Evolutionary conservation across 2,797 vertebrate genomes (phyloP).

Genomic region (Nannoperca australis): DNA sequence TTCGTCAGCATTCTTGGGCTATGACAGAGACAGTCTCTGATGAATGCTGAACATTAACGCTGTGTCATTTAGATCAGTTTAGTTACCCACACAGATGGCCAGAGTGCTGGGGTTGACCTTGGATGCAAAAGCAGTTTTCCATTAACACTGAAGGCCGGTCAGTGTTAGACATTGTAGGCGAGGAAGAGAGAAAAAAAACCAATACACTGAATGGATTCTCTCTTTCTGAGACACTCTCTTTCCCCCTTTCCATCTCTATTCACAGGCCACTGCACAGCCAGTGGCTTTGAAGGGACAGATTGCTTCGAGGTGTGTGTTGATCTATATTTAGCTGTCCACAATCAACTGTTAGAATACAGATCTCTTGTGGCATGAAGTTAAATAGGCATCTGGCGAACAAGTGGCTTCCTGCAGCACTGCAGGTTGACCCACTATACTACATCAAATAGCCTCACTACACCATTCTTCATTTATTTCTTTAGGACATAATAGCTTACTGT

Average conservation of each 20-base stretch:
- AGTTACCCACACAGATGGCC: conserved; percentile 45
- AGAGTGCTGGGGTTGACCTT: conserved; percentile 29
- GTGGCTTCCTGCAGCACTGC: conserved; percentile 3
- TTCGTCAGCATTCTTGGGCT: conserved; percentile 43
- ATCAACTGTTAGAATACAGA: conserved; percentile 45
- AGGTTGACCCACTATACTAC: conserved; percentile 13
- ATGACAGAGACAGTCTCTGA: conserved; percentile 31
- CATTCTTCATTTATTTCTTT: conserved; percentile 13
- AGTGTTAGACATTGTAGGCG: conserved; percentile 49
- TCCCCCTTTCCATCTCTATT: conserved; percentile 32
- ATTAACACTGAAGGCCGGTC: conserved; percentile 48
- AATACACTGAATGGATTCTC: conserved; percentile 25
- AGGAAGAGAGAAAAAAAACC: conserved; percentile 54
- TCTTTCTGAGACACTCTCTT: background rate
- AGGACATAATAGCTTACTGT: background rate
- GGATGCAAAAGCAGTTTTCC: conserved; percentile 52
- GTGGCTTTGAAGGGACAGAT: background rate
- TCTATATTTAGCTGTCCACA: conserved; percentile 60
- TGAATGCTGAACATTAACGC: conserved; percentile 38
- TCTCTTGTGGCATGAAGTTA: conserved; percentile 29
- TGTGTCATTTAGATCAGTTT: conserved; percentile 34
- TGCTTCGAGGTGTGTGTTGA: conserved; percentile 37
- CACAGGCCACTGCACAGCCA: conserved; percentile 44
- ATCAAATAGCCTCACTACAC: background rate
- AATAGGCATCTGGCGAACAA: conserved; percentile 9